These are phyloP conservation scores for Furnarius figulus DNA, from an alignment of 2,113 vertebrate genomes.

Conservation along the genomic window DNA sequence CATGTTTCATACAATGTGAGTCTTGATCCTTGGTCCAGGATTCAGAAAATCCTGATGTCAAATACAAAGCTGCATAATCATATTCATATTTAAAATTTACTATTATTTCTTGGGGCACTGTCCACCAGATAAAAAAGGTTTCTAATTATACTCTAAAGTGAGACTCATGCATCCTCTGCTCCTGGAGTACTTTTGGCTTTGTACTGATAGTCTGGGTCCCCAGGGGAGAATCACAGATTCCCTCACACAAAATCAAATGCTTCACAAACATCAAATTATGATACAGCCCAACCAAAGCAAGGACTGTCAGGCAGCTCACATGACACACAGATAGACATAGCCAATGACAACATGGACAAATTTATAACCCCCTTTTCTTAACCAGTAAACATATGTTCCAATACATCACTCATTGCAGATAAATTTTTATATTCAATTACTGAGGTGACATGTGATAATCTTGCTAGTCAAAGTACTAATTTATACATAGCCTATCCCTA, in stretches of 20 bases:
- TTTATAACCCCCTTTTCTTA: not conserved
- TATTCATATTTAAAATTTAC: not conserved
- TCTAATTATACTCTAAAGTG: not conserved
- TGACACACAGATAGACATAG: not conserved
- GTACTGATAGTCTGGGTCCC: not conserved
- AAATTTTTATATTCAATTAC: not conserved
- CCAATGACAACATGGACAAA: not conserved
- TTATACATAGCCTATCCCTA: not conserved
- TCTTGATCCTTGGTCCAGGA: not conserved
- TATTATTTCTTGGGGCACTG: not conserved
- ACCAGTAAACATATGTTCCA: not conserved
- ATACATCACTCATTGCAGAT: not conserved
- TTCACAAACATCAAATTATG: not conserved
- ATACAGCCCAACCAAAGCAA: not conserved
- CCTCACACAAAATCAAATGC: not conserved
- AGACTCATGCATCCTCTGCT: not conserved
- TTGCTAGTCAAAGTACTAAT: not conserved
- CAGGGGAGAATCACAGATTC: not conserved
- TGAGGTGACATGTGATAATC: not conserved
- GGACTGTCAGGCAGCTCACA: not conserved
- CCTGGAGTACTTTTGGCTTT: not conserved
- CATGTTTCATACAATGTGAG: fast-evolving
- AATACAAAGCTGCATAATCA: not conserved
- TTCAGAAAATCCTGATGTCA: not conserved
- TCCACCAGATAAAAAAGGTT: not conserved